Conservation (phyloP, 1,140 invertebrate genomes). For the Conus betulinus region DNA sequence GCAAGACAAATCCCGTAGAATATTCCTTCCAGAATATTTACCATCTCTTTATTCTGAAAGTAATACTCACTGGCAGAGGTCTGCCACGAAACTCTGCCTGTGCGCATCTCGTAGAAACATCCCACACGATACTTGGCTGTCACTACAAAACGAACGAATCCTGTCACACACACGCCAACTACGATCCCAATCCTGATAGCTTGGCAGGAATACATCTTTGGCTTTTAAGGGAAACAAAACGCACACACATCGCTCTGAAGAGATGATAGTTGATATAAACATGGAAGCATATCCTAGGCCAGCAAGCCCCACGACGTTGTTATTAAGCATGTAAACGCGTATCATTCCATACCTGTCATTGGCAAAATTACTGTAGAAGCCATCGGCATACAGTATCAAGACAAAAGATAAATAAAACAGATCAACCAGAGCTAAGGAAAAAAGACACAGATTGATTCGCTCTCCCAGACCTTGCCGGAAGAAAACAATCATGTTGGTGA, state of each 20-base stretch:
- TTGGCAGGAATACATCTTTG: background rate
- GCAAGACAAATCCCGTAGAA: background rate
- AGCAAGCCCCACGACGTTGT: background rate
- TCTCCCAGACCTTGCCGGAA: constrained; percentile 5
- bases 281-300: background rate
- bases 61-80: no score
- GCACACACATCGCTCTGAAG: background rate
- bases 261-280: background rate
- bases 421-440: background rate
- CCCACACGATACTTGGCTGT: no score
- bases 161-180: background rate
- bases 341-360: no score
- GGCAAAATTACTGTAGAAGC: no score
- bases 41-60: no score
- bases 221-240: background rate
- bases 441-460: constrained; percentile 3
- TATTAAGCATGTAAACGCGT: background rate
- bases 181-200: background rate
- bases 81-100: no score
- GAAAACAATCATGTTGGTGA: background rate
- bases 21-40: no score
- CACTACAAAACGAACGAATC: background rate
- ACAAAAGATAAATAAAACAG: background rate
- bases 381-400: background rate
- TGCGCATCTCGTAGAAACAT: no score